Evolutionary conservation across 1,140 invertebrate genomes (phyloP), one percentile per base, ranked within the genome.

Genomic region (Drosophila subobscura): DNA sequence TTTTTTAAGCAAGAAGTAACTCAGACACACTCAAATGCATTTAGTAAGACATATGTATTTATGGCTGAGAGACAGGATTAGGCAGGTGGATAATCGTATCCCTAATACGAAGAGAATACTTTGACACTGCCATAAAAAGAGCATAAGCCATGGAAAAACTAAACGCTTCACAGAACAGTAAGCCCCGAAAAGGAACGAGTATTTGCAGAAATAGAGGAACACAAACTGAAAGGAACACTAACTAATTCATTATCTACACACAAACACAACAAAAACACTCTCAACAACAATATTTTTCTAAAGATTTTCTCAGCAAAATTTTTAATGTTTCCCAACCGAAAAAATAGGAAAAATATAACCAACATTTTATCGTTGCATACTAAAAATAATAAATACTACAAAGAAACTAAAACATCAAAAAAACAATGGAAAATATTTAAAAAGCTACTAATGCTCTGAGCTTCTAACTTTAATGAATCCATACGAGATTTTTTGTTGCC

Each of bases 381-480:
- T 22, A 59, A 60, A 60, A 59, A 58, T 51, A 72, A 56, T 33
- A 42, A 40, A 77, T 57, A 72, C 47, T 55, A 72, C 67, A 78
- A 56, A 57, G 57, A 54, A 52, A 52, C 55, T 52, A 53, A 53
- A 47, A 61, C 51, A 51, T 7, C 12, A 68, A 50, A 70, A 52
- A 66, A 67, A 23, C 20, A 47, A 57, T 45, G 40, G 27, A 47
- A 40, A 33, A 67, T 54, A 71, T 80, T 85, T 66, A 77, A 81
- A 81, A 84, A 86, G 81, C 81, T 77, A 86, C 49, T 71, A 77
- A 70, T 61, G 78, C 81, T 81, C 81, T 88, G 81, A 86, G 81
- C 81, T 86, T 86, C 81, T 86, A 80, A 86, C 68, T 81, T 77
- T 84, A 72, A 78, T 68, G 56, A 51, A 68, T 49, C 51, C 83